Evolutionary conservation across 37 sponge, comb jelly and placozoan species (phyloP).

Genomic region (Aphrocallistes beatrix): DNA sequence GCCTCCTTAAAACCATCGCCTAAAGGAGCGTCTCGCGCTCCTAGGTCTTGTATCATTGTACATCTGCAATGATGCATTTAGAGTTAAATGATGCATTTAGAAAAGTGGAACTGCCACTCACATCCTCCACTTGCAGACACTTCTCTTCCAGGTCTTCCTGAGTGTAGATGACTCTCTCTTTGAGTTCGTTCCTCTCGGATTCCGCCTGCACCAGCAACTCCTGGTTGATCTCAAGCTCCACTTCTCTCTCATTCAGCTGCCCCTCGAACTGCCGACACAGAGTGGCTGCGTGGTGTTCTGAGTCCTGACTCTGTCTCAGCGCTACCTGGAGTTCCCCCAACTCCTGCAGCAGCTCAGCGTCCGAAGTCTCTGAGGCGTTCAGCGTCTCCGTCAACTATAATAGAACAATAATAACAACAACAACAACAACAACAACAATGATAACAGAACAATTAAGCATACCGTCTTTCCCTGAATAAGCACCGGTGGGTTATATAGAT

Average conservation of each 20-base stretch:
- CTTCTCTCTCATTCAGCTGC: constrained; percentile 9
- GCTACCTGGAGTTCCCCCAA: background rate
- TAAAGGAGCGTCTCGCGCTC: too few relatives aligned
- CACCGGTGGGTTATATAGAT: too few relatives aligned
- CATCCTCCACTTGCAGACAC: background rate
- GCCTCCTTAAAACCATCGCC: too few relatives aligned
- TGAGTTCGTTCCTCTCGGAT: background rate
- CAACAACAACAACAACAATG: too few relatives aligned
- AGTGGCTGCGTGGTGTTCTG: background rate
- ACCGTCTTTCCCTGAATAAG: too few relatives aligned
- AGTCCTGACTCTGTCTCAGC: background rate
- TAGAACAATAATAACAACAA: background rate
- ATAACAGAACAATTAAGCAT: too few relatives aligned
- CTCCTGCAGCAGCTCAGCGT: background rate
- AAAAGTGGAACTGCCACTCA: too few relatives aligned
- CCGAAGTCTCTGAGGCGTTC: background rate
- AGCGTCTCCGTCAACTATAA: background rate
- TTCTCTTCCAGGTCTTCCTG: constrained; percentile 11
- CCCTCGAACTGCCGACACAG: background rate
- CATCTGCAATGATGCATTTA: too few relatives aligned
- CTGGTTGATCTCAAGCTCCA: constrained; percentile 17
- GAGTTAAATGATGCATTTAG: too few relatives aligned
- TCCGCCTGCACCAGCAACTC: background rate
- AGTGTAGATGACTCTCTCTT: background rate
- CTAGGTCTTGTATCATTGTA: too few relatives aligned